phyloP scores from a whole-genome alignment of 2,797 vertebrate genomes.

The Heterohyrax brucei region DNA sequence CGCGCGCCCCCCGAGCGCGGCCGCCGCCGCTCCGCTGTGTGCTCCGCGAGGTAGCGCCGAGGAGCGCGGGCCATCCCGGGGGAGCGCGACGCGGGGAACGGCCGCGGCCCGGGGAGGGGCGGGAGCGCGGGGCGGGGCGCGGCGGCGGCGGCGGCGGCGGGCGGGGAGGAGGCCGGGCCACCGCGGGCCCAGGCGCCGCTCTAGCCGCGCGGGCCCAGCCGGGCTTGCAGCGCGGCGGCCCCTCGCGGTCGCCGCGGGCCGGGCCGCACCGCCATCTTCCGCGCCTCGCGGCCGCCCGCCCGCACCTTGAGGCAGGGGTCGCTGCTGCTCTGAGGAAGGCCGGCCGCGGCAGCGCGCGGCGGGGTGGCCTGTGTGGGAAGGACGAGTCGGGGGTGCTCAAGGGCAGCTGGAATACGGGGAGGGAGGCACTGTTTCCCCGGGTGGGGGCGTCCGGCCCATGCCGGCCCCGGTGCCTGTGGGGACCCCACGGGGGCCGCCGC shows the following conservation, averaged over 20 bases:
- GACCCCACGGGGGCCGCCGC: neutral
- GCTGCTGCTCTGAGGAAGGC: neutral
- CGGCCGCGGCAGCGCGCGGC: slow-evolving; percentile 44
- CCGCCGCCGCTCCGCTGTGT: slow-evolving; percentile 75
- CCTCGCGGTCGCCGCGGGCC: slow-evolving; percentile 89
- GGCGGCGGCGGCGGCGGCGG: slow-evolving; percentile 80
- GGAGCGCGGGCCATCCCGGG: slow-evolving; percentile 86
- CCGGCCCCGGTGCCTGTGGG: neutral
- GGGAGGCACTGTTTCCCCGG: neutral
- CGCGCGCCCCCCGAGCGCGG: slow-evolving; percentile 77
- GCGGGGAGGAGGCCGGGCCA: slow-evolving; percentile 68
- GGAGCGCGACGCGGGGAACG: slow-evolving; percentile 85
- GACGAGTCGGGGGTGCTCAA: neutral
- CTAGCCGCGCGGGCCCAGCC: slow-evolving; percentile 71
- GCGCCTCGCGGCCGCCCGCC: slow-evolving; percentile 90
- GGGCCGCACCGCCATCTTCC: slow-evolving; percentile 96
- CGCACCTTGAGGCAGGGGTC: slow-evolving; percentile 69
- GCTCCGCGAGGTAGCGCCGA: slow-evolving; percentile 85
- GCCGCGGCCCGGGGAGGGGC: slow-evolving; percentile 87
- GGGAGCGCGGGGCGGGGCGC: slow-evolving; percentile 78
- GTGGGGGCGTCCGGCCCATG: neutral
- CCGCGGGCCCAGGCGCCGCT: slow-evolving; percentile 76
- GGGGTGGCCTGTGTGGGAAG: no score
- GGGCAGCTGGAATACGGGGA: neutral
- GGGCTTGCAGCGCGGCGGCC: slow-evolving; percentile 48